A percentile compares a stretch with the other conserved stretches of the same genome.
Conservation (phyloP, 2,113 vertebrate genomes). For the Bothrops jararaca region DNA sequence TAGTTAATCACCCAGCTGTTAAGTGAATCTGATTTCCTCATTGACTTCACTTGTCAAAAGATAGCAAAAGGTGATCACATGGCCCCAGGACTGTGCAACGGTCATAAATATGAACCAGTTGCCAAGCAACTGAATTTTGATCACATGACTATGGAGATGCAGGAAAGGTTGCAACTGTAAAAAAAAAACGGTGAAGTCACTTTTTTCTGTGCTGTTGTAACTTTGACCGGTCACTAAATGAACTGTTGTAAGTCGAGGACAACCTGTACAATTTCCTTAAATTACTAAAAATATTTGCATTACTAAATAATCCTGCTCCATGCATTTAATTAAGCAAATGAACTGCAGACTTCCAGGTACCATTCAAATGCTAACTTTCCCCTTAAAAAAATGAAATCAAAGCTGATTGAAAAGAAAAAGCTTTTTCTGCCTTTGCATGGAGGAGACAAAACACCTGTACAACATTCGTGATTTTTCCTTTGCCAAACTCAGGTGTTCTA, state of each 20-base stretch:
- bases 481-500: neutral
- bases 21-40: neutral
- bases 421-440: neutral
- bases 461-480: neutral
- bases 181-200: neutral
- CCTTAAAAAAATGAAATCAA: neutral
- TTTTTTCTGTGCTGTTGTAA: neutral
- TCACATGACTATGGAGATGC: neutral
- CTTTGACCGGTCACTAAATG: neutral
- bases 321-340: neutral
- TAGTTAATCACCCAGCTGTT: neutral
- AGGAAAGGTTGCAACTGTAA: neutral
- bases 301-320: neutral
- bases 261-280: neutral
- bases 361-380: neutral
- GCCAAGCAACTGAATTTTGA: neutral
- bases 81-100: too few species aligned
- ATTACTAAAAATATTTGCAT: slow-evolving; percentile 11
- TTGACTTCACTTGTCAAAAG: neutral
- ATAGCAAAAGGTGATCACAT: too few species aligned
- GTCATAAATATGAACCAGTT: too few species aligned
- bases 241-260: neutral
- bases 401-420: neutral
- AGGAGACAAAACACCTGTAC: neutral
- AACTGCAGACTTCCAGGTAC: neutral